Evolutionary conservation across 1,140 invertebrate species (phyloP), one percentile per base, ranked within the genome.

Genomic region (Drosophila eugracilis): DNA sequence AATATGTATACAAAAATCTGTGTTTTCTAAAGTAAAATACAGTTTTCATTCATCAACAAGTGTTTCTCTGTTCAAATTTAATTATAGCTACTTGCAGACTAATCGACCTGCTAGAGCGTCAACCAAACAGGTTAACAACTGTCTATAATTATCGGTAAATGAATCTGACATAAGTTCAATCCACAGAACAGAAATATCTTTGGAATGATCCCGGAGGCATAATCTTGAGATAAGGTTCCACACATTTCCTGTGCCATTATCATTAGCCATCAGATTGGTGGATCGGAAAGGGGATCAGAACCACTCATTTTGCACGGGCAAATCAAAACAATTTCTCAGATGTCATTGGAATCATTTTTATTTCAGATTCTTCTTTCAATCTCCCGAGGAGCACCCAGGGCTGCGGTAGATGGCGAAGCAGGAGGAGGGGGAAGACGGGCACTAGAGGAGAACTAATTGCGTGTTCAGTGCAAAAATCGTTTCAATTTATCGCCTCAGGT

Each of bases 401-500:
- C n/a, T n/a, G n/a, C n/a, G n/a, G n/a, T 9, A 2, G 6, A 1
- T 7, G 6, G 26, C 26, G 0, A 28, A 28, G 26, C 10, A 7
- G 26, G 28, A 5, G n/a, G 0, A 30, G 32, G 41, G 24, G 22
- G 9, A 10, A 26, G 45, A 59, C 30, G 22, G 49, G 47, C 34
- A 47, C 55, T 72, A 47, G 73, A 66, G 67, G 58, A 69, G 59
- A 86, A 85, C 81, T 85, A 85, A 85, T 85, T 86, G 81, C 81
- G 81, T 86, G 81, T 80, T 85, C 81, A 86, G 73, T 75, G 77
- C 83, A 63, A 81, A 63, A 85, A 81, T 85, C 67, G 59, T 81
- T 85, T 85, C 81, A 81, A 86, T 85, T 85, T 85, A 85, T 85
- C 77, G 81, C 81, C 77, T 71, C 81, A 32, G 81, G 81, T 71